phyloP scores from a whole-genome alignment of 1,140 invertebrate species.

The Sycobia sp. region DNA sequence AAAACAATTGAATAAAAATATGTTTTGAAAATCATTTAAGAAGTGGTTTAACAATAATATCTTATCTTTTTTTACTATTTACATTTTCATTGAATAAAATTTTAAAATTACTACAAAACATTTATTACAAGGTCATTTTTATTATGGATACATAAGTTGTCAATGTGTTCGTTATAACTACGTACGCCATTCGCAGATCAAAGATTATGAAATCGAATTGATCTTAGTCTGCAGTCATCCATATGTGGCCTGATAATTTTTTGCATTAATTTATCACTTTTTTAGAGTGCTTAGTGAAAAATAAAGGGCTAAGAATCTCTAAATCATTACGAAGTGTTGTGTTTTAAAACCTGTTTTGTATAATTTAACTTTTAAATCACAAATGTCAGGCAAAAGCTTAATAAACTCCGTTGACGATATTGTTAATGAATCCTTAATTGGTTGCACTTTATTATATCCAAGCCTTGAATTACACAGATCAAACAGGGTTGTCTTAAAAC shows the following conservation, averaged over 20 bases:
- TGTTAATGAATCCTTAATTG: slow-evolving; percentile 73
- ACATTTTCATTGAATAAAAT: no score
- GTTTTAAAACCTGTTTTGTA: no score
- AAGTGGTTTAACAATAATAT: no score
- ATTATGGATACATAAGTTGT: background rate
- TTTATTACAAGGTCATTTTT: background rate
- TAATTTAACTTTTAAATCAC: background rate
- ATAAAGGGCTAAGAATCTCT: no score
- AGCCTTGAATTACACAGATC: slow-evolving; percentile 66
- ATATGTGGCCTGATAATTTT: background rate
- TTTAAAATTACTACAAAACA: background rate
- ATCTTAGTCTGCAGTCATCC: background rate
- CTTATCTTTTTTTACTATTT: no score
- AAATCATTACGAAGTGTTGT: no score
- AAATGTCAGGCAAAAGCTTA: slow-evolving; percentile 65
- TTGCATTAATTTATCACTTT: background rate
- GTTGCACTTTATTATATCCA: slow-evolving; percentile 68
- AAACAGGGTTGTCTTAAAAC: slow-evolving; percentile 67
- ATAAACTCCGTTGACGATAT: slow-evolving; percentile 69
- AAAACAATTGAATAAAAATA: no score
- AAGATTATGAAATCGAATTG: background rate
- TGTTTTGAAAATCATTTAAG: no score
- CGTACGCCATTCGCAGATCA: background rate
- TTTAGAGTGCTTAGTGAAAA: no score
- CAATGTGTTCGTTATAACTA: background rate